Evolutionary conservation across 2,797 vertebrate genomes (phyloP), one percentile per base, ranked within the genome.

Genomic region (Uromys caudimaculatus): DNA sequence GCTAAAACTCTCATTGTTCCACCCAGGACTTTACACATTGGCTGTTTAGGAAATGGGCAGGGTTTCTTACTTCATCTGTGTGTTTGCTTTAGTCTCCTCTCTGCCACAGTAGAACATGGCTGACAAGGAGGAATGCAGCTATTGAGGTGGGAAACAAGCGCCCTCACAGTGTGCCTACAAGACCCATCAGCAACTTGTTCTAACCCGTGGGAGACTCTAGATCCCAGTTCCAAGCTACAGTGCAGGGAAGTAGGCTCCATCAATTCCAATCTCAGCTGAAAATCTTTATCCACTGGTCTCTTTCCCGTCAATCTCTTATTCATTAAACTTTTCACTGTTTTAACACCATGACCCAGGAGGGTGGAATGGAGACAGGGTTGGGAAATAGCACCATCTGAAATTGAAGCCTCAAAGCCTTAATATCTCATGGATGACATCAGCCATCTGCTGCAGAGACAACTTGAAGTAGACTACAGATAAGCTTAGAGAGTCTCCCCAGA

Each of bases 321-420:
- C 41, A 29, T 91, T 93, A 64, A 89, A 77, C n/a, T 24, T 77
- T 47, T 32, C 56, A n/a, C 62, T 91, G 67, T 95, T 92, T 93
- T 24, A 76, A 29, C 19, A 10, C 82, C 19, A 1, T 1, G 17
- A 84, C 13, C 47, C 47, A 84, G 38, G 60, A 90, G 54, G 10
- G 8, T 67, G 1, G 41, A 47, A 38, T 38, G 73, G 69, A 27
- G 6, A 82, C 35, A 71, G 82, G 29, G 69, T n/a, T 14, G 3
- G 69, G 73, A 87, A 89, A 93, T 44, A 81, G 56, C 75, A 92
- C 88, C 60, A 73, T 52, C 58, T 92, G 83, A 96, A 93, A 88
- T 0, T 12, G 54, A 95, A 95, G 11, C 50, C 71, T 50, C 93
- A 78, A 69, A 95, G 84, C 81, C 21, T 69, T 64, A 32, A 7